A percentile compares a stretch with the other conserved stretches of the same genome.
Conservation (phyloP, 2,888 invertebrate species). For the Dasysyrphus tricinctus region DNA sequence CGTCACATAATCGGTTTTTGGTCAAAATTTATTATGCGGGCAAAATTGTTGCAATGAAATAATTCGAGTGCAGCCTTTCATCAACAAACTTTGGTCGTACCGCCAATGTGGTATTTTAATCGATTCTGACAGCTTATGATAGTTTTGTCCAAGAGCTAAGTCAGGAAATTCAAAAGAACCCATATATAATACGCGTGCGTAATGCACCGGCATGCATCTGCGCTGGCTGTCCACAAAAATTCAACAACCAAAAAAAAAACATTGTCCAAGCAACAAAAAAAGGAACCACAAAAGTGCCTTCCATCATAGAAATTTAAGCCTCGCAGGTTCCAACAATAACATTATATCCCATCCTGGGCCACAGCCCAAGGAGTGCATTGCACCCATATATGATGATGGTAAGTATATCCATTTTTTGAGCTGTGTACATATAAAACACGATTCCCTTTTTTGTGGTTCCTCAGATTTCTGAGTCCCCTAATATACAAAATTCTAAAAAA, state of each 20-base stretch:
- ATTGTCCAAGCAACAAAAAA: background rate
- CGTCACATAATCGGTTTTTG: conserved; percentile 65
- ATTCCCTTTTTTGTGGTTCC: conserved; percentile 58
- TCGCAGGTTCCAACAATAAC: conserved; percentile 40
- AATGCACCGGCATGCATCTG: conserved; percentile 70
- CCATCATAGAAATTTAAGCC: conserved; percentile 73
- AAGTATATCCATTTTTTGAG: conserved; percentile 62
- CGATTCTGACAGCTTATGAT: conserved; percentile 73
- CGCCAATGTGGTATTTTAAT: conserved; percentile 59
- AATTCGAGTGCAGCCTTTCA: conserved; percentile 59
- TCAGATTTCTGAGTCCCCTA: conserved; percentile 66
- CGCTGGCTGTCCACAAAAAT: conserved; percentile 14
- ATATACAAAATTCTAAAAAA: conserved; percentile 61
- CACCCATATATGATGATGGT: conserved; percentile 47
- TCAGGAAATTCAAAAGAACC: conserved; percentile 36
- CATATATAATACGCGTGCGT: conserved; percentile 70
- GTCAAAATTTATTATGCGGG: conserved; percentile 54
- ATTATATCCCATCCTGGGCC: conserved; percentile 34
- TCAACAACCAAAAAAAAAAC: conserved; percentile 1
- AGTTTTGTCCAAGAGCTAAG: conserved; percentile 49
- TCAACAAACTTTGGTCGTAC: conserved; percentile 58
- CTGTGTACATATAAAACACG: conserved; percentile 48
- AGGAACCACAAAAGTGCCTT: conserved; percentile 42
- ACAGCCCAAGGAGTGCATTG: conserved; percentile 62
- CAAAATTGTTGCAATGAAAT: conserved; percentile 62